Conservation (phyloP, 2,888 invertebrate species). For the Sarcophaga caerulescens region DNA sequence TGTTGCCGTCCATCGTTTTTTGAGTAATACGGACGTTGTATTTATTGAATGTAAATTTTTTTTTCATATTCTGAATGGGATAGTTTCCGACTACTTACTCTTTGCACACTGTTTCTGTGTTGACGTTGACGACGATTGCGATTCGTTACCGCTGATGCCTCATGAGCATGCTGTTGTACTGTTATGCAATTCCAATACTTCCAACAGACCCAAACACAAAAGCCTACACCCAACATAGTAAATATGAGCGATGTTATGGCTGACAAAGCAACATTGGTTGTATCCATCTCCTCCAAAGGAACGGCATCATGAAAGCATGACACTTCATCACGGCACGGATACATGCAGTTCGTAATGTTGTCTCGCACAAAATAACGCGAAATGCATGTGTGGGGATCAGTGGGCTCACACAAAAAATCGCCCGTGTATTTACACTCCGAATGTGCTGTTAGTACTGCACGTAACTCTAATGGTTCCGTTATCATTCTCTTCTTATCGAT, state of each 20-base stretch:
- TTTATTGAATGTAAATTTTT: too few species aligned
- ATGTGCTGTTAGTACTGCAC: slow-evolving; percentile 78
- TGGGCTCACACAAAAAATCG: slow-evolving; percentile 77
- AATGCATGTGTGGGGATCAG: slow-evolving; percentile 77
- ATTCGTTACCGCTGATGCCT: slow-evolving; percentile 76
- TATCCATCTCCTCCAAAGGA: slow-evolving; percentile 74
- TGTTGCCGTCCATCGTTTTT: too few species aligned
- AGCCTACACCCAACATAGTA: slow-evolving; percentile 79
- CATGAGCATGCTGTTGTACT: slow-evolving; percentile 78
- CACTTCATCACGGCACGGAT: slow-evolving; percentile 78
- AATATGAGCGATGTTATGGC: slow-evolving; percentile 80
- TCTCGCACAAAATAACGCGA: slow-evolving; percentile 79
- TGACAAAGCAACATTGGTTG: slow-evolving; percentile 78
- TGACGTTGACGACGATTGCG: slow-evolving; percentile 68
- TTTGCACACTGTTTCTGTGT: slow-evolving; percentile 68
- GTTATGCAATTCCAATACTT: slow-evolving; percentile 80
- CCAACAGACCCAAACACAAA: slow-evolving; percentile 80
- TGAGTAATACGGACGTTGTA: too few species aligned
- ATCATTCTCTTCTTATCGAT: slow-evolving; percentile 75
- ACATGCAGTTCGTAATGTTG: slow-evolving; percentile 78
- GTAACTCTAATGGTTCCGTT: slow-evolving; percentile 76
- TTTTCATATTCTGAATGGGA: too few species aligned
- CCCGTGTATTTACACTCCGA: slow-evolving; percentile 76
- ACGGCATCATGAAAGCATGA: slow-evolving; percentile 77
- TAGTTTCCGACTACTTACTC: slow-evolving; percentile 43